Percentiles rank a stretch among this genome's conserved stretches.
Evolutionary conservation across 2,113 vertebrate species (phyloP).

Genomic region (Symphodus melops): DNA sequence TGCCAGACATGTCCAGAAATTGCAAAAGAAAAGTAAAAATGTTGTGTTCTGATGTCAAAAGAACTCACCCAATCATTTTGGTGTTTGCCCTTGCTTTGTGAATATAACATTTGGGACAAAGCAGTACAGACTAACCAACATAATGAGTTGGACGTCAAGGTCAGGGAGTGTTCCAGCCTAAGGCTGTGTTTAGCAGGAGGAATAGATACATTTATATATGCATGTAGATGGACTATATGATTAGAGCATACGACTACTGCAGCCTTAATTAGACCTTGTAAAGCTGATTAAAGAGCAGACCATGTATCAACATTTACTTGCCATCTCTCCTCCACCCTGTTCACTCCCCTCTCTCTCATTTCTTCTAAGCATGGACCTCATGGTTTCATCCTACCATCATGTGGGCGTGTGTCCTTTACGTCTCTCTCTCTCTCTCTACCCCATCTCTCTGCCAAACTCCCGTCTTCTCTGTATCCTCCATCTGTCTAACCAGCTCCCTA

Average conservation of each 20-base stretch:
- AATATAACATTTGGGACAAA: neutral
- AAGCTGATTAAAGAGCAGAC: conserved; percentile 65
- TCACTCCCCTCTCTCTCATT: conserved; percentile 42
- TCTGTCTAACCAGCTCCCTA: conserved; percentile 59
- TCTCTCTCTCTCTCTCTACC: neutral
- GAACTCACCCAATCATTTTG: neutral
- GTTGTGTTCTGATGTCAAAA: neutral
- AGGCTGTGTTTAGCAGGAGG: conserved; percentile 22
- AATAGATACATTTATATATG: neutral
- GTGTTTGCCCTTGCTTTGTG: neutral
- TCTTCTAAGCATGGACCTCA: conserved; percentile 4
- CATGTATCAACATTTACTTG: conserved; percentile 39
- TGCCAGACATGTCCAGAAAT: no score
- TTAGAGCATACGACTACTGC: conserved; percentile 46
- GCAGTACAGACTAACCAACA: neutral
- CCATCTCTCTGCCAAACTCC: conserved; percentile 42
- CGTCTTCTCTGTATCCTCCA: conserved; percentile 57
- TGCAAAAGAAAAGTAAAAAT: no score
- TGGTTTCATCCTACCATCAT: conserved; percentile 43
- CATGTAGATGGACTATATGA: conserved; percentile 43
- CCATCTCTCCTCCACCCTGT: conserved; percentile 38
- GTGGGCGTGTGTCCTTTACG: conserved; percentile 33
- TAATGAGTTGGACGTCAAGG: neutral
- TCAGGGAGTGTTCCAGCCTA: conserved; percentile 9
- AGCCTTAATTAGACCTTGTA: conserved; percentile 55